Conservation (phyloP, 2,888 invertebrate species). For the Perithous albicinctus region DNA sequence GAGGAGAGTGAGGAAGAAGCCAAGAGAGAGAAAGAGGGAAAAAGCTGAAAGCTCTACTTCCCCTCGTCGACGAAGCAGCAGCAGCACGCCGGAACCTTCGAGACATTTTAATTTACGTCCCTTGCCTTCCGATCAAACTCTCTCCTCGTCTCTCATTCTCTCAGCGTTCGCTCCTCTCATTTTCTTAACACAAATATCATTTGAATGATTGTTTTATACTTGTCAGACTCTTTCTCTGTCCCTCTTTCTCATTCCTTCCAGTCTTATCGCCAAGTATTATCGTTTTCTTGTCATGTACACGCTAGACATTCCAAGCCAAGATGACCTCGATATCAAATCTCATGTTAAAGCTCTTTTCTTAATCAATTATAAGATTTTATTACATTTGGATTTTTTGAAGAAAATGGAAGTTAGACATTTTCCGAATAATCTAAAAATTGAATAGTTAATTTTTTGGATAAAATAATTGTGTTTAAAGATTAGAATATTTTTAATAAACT, state of each 20-base stretch:
- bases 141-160: constrained; percentile 63
- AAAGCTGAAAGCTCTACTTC: constrained; percentile 59
- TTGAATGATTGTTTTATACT: constrained; percentile 55
- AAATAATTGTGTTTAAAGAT: no score
- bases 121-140: constrained; percentile 76
- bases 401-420: background rate
- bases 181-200: constrained; percentile 55
- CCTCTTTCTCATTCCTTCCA: background rate
- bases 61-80: constrained; percentile 27
- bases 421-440: background rate
- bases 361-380: no score
- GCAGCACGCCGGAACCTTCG: constrained; percentile 69
- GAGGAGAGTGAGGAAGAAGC: constrained; percentile 42
- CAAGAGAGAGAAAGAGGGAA: constrained; percentile 44
- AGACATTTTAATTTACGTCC: constrained; percentile 81
- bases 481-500: no score
- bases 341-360: background rate
- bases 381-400: no score
- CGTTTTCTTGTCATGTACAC: background rate
- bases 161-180: constrained; percentile 34
- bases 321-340: background rate
- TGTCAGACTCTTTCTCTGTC: background rate
- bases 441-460: no score
- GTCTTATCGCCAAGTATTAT: constrained; percentile 16
- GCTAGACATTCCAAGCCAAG: background rate